Evolutionary conservation across 2,797 vertebrate genomes (phyloP), one percentile per base, ranked within the genome.

Genomic region (Sebastes cheni): DNA sequence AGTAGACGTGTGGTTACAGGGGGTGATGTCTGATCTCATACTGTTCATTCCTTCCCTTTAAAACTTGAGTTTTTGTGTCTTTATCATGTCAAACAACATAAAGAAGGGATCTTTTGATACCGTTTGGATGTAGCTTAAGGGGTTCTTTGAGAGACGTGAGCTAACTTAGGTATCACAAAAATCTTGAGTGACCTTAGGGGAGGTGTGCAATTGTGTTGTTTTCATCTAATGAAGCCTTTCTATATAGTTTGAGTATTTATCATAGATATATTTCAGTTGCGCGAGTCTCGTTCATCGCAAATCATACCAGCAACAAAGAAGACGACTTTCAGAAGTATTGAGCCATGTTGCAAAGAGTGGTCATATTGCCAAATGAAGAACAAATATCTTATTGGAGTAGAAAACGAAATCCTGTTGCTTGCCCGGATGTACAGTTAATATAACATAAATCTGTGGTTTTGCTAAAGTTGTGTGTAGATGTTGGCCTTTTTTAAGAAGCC

Each of bases 341-440:
- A 92, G 91, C 90, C 90, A 88, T 88, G 79, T 85, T 87, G 84
- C 73, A 81, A 46, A 74, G 76, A 86, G 83, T 80, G 81, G 92
- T 91, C 80, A 78, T 89, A 88, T 92, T 94, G 94, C 93, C 91
- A 94, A 94, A 92, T 91, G 92, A 94, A 95, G 93, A 94, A 94
- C 92, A 93, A 91, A 86, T 80, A 80, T 87, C 25, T 75, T 72
- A 86, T 84, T 76, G 72, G 86, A 89, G 82, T 55, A 72, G 75
- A 81, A 77, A 88, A 75, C 32, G 23, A 69, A 85, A 71, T 78
- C 69, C 8, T 82, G 80, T 75, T 64, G 86, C 80, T 89, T 82
- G 60, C 77, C 84, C 81, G 32, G 89, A 83, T 92, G 90, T 91
- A 79, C 88, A 92, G 80, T 83, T 68, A 34, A 77, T 87, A 83